phyloP scores from a whole-genome alignment of 2,797 vertebrate species.

The Bryconaethiops microstoma region DNA sequence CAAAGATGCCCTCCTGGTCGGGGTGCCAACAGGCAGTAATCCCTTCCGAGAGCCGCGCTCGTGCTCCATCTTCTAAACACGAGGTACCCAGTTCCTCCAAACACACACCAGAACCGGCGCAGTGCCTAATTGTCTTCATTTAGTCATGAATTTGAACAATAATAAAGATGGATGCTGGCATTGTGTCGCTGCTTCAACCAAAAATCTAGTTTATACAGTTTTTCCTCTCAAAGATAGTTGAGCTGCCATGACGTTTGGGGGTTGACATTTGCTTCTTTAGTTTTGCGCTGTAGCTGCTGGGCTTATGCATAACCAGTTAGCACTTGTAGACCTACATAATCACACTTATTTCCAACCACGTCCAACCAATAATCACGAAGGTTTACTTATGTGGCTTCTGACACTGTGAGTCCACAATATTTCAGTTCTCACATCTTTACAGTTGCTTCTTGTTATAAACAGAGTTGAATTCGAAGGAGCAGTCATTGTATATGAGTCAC shows the following conservation, averaged over 20 bases:
- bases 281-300: not conserved
- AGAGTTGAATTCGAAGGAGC: no score
- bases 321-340: not conserved
- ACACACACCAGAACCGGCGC: not conserved
- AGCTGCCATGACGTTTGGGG: no score
- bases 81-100: constrained; percentile 10
- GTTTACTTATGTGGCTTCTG: no score
- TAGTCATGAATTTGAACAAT: not conserved
- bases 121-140: not conserved
- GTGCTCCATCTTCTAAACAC: constrained; percentile 85
- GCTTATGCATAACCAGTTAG: not conserved
- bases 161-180: not conserved
- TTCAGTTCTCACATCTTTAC: no score
- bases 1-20: constrained; percentile 91
- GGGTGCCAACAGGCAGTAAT: constrained; percentile 92
- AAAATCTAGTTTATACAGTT: not conserved
- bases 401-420: no score
- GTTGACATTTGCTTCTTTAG: not conserved
- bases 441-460: no score
- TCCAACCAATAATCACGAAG: no score
- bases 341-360: not conserved
- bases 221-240: not conserved
- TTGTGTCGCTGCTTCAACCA: not conserved
- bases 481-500: no score
- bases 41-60: constrained; percentile 95